These are phyloP conservation scores for Silurus meridionalis DNA, from an alignment of 2,113 vertebrate species.

Conservation along the genomic window DNA sequence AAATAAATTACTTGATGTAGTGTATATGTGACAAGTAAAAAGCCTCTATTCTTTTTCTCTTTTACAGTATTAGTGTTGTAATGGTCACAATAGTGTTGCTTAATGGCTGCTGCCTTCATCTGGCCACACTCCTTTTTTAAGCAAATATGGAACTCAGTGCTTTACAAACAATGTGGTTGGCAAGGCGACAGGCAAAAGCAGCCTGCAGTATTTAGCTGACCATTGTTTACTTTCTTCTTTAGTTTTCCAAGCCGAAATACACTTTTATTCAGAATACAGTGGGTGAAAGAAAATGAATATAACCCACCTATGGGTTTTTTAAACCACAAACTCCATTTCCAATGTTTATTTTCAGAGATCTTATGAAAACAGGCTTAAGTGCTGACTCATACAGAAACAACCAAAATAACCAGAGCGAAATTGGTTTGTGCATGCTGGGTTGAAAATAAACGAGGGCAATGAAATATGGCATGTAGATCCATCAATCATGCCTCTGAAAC, in stretches of 20 bases:
- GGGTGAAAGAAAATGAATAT: conserved; percentile 67
- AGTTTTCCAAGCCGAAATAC: conserved; percentile 57
- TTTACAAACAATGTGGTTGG: conserved; percentile 51
- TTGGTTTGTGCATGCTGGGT: background rate
- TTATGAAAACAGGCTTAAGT: conserved; percentile 37
- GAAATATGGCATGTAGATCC: background rate
- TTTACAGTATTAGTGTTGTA: background rate
- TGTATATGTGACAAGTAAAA: too few relatives aligned
- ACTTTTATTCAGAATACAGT: conserved; percentile 68
- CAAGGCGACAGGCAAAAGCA: conserved; percentile 48
- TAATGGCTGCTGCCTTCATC: background rate
- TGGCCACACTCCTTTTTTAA: background rate
- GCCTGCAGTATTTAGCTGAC: conserved; percentile 49
- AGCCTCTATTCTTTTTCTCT: too few relatives aligned
- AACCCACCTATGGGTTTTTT: conserved; percentile 66
- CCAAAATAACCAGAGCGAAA: conserved; percentile 11
- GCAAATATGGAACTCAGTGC: conserved; percentile 42
- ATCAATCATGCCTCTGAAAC: background rate
- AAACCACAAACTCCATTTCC: conserved; percentile 62
- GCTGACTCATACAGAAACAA: conserved; percentile 16
- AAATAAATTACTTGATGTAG: too few relatives aligned
- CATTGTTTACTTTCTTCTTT: conserved; percentile 51
- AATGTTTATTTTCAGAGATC: background rate
- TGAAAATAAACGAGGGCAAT: background rate
- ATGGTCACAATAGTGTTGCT: background rate